Base-by-base conservation (phyloP, 2,888 invertebrate genomes). In the Embidobia sp. region DNA sequence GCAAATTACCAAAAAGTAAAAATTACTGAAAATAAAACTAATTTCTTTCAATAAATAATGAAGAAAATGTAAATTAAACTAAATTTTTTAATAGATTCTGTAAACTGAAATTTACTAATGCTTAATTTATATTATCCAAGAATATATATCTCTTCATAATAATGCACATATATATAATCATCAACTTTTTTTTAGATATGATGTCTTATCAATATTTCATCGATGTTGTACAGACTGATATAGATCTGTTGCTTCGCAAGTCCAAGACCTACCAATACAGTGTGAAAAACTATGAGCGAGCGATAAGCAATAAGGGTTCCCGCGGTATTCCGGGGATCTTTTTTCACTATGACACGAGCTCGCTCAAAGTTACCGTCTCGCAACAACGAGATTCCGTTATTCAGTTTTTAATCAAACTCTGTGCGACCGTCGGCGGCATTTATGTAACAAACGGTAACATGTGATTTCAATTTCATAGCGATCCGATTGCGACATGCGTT, bases 301-400 rank as follows among this genome's bases (percentile, higher is more conserved):
- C 94, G 1, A 94, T 98, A 55, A 91, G 93, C 61, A 90, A 90
- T 19, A 92, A 92, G 86, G 98, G 97, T 18, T 97, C 97, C 10
- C 98, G 98, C 86, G 98, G 98, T 0, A 94, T 96, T 13, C 96
- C 98, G 0, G 98, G 98, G 15, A 95, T 98, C 79, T 98, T 96
- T 88, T 95, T 98, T 83, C 98, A 98, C 89, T 98, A 98, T 88
- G 98, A 98, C 84, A 94, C 97, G 90, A 95, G 97, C 11, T 96
- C 98, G 0, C 90, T 98, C 40, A 96, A 96, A 91, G 94, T 98
- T 3, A 92, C 93, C 86, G 95, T 97, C 0, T 93, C 92, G 55
- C 95, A 96, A 86, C 94, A 96, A 85, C 91, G 94, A 67, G 96
- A 96, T 81, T 93, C 94, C 78, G 81, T 95, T 26, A 90, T 94